Percentiles rank a stretch among this genome's conserved stretches.
These are phyloP conservation scores for Hypocryptadius cinnamomeus DNA, from an alignment of 2,113 vertebrate genomes.

Conservation along the genomic window DNA sequence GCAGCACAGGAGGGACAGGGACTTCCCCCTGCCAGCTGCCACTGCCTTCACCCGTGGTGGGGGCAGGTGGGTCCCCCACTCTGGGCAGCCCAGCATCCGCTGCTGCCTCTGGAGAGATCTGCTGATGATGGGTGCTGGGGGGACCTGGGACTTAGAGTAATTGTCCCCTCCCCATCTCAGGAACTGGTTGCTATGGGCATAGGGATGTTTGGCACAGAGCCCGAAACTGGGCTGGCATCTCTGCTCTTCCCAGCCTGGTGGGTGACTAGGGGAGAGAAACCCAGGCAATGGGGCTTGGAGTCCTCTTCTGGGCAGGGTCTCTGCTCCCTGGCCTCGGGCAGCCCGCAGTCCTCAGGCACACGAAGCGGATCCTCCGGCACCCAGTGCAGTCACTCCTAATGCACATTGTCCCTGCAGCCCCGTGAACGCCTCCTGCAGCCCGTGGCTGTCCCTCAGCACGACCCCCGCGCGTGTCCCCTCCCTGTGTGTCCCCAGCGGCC, in stretches of 20 bases:
- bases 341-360: neutral
- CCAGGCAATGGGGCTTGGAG: neutral
- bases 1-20: neutral
- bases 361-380: neutral
- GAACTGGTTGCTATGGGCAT: neutral
- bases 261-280: neutral
- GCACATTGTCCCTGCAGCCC: fast-evolving
- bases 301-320: neutral
- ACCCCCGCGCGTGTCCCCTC: no score
- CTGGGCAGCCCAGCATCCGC: neutral
- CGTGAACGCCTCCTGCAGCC: neutral
- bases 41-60: fast-evolving
- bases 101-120: neutral
- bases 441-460: fast-evolving
- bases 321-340: neutral
- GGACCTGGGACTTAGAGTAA: neutral
- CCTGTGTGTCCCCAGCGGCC: neutral
- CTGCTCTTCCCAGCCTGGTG: neutral
- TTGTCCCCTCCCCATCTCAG: neutral
- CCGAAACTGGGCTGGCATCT: neutral
- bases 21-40: neutral
- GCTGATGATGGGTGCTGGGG: neutral
- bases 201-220: neutral
- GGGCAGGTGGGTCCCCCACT: neutral
- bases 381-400: fast-evolving